phyloP scores from a whole-genome alignment of 2,797 vertebrate species.

The Perodicticus potto region DNA sequence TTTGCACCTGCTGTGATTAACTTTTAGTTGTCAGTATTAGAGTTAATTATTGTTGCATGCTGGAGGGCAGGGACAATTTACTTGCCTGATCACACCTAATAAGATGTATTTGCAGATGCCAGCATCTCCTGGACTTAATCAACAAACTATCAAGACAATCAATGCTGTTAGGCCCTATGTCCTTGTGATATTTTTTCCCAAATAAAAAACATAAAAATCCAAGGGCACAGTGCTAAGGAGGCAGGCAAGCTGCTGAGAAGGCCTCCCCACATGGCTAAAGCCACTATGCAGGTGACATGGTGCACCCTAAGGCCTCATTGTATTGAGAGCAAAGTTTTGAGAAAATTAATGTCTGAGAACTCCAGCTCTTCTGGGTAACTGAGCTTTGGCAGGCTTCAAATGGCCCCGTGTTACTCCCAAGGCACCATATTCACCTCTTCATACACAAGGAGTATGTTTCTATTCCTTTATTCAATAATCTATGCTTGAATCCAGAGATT shows the following conservation, averaged over 20 bases:
- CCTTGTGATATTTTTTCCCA: slow-evolving; percentile 74
- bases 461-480: slow-evolving; percentile 39
- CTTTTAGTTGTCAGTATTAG: slow-evolving; percentile 80
- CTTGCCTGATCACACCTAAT: slow-evolving; percentile 80
- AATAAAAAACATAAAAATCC: slow-evolving; percentile 70
- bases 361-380: not conserved
- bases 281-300: not conserved
- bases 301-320: slow-evolving; percentile 6
- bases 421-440: not conserved
- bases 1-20: slow-evolving; percentile 84
- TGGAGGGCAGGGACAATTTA: slow-evolving; percentile 83
- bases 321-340: not conserved
- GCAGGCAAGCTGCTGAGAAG: not conserved
- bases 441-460: not conserved
- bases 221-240: slow-evolving; percentile 52
- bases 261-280: not conserved
- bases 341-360: not conserved
- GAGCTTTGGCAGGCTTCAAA: not conserved
- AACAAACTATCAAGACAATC: slow-evolving; percentile 76
- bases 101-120: slow-evolving; percentile 81
- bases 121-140: slow-evolving; percentile 79
- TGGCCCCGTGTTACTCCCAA: not conserved
- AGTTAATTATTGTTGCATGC: slow-evolving; percentile 82
- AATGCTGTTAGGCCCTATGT: slow-evolving; percentile 48
- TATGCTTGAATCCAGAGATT: slow-evolving; percentile 11